phyloP scores from a whole-genome alignment of 2,888 invertebrate species.

The Caenorhabditis imperialis region DNA sequence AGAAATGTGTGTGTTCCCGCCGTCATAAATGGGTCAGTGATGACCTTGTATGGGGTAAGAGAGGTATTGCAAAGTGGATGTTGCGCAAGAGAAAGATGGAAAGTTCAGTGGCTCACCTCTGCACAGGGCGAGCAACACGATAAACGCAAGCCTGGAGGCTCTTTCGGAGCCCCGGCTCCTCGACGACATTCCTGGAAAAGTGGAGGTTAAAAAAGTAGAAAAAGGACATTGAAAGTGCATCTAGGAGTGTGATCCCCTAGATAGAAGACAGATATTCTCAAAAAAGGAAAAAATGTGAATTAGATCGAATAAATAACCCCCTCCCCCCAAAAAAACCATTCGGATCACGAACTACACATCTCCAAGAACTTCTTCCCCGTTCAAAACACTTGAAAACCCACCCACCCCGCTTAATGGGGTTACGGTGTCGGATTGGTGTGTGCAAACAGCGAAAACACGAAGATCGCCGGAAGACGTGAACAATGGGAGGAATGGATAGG shows the following conservation, averaged over 20 bases:
- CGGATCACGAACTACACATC: constrained; percentile 14
- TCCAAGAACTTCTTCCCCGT: constrained; percentile 3
- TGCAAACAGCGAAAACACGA: too few species aligned
- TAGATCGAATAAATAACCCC: too few species aligned
- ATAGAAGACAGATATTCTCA: too few species aligned
- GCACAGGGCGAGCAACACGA: constrained; percentile 33
- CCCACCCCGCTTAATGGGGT: not conserved
- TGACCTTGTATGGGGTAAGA: constrained; percentile 13
- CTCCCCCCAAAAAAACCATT: not conserved
- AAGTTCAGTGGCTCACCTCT: constrained; percentile 37
- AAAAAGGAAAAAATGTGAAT: too few species aligned
- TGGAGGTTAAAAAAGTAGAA: not conserved
- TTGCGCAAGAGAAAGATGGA: too few species aligned
- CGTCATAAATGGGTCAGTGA: constrained; percentile 48
- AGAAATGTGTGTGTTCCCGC: constrained; percentile 36
- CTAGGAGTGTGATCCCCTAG: too few species aligned
- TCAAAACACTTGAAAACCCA: constrained; percentile 26
- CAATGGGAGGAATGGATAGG: too few species aligned
- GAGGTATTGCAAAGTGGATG: not conserved
- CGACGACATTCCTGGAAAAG: constrained; percentile 40
- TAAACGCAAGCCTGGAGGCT: constrained; percentile 17
- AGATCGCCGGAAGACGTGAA: too few species aligned
- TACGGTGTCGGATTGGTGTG: too few species aligned
- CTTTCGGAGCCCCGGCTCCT: constrained; percentile 39
- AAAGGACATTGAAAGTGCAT: too few species aligned